Evolutionary conservation across 2,888 invertebrate genomes (phyloP), one percentile per base, ranked within the genome.

Genomic region (Eristalis pertinax): DNA sequence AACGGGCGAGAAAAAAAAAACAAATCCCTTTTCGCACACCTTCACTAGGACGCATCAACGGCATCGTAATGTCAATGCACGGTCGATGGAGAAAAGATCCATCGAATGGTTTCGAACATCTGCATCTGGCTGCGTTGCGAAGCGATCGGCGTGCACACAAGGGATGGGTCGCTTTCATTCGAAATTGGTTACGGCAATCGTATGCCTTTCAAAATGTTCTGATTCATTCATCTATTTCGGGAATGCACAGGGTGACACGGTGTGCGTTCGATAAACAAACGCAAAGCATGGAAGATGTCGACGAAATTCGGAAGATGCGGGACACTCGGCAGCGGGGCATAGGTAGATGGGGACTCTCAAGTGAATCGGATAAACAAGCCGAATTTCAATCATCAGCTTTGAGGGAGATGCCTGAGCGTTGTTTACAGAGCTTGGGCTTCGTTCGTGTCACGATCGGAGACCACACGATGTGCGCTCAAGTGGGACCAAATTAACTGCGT

Each of bases 181-280:
- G 19, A 50, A 19, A 50, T 50, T 50, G 50, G 50, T 50, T 50
- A 50, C 50, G 50, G 50, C 50, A 50, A 50, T 50, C 50, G 50
- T 8, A 50, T 50, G 50, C 50, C 50, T 50, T 50, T 50, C 50
- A 50, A 50, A 50, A 19, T n/a, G n/a, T 50, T 50, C 8, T 50
- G 50, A 50, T 50, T 50, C 50, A 50, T 50, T 50, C 50, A 50
- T 50, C 50, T 50, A 50, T 50, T 50, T 50, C 50, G 50, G 50
- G 50, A 50, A 19, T 19, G 50, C 19, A 50, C 50, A 50, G 50
- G 50, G 50, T 50, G 50, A 50, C 50, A 50, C 50, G 7, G 50
- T 50, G 50, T 8, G 5, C 19, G 1, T 7, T 50, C 19, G 5
- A n/a, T 50, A 50, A 50, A 50, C 50, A 50, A 50, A 19, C n/a